phyloP scores from a whole-genome alignment of 2,113 vertebrate species.

The Dunckerocampus dactyliophorus region DNA sequence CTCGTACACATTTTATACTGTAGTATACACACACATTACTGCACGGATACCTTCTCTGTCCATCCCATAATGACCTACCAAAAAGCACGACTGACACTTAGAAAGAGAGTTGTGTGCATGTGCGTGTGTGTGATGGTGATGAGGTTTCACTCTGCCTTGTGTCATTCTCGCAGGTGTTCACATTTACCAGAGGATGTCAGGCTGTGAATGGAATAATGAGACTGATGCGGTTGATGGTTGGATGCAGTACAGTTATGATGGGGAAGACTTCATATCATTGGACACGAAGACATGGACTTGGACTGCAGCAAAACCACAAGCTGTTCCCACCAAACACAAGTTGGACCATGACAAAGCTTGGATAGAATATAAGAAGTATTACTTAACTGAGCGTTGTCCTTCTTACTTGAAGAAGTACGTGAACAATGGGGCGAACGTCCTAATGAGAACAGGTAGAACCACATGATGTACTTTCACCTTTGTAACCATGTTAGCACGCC shows the following conservation, averaged over 20 bases:
- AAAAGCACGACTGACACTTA: no score
- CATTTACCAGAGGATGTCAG: rapidly evolving
- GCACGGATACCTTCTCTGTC: not conserved
- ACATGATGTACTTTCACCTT: not conserved
- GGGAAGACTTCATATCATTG: conserved; percentile 39
- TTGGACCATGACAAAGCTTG: not conserved
- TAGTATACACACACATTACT: not conserved
- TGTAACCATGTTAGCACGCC: not conserved
- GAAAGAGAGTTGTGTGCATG: no score
- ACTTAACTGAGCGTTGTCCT: conserved; percentile 20
- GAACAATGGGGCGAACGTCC: conserved; percentile 2
- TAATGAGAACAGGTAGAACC: conserved; percentile 24
- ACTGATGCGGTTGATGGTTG: not conserved
- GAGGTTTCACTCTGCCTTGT: not conserved
- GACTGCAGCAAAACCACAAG: not conserved
- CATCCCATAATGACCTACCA: not conserved
- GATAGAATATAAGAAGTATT: not conserved
- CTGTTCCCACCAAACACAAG: not conserved
- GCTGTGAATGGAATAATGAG: conserved; percentile 44
- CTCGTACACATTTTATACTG: not conserved
- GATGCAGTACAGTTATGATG: rapidly evolving
- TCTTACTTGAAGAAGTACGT: conserved; percentile 43
- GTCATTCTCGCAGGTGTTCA: conserved; percentile 40
- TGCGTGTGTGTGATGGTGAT: not conserved
- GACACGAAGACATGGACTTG: conserved; percentile 26